These are phyloP conservation scores for Eupithecia exiguata DNA, from an alignment of 2,888 invertebrate genomes.

Conservation along the genomic window DNA sequence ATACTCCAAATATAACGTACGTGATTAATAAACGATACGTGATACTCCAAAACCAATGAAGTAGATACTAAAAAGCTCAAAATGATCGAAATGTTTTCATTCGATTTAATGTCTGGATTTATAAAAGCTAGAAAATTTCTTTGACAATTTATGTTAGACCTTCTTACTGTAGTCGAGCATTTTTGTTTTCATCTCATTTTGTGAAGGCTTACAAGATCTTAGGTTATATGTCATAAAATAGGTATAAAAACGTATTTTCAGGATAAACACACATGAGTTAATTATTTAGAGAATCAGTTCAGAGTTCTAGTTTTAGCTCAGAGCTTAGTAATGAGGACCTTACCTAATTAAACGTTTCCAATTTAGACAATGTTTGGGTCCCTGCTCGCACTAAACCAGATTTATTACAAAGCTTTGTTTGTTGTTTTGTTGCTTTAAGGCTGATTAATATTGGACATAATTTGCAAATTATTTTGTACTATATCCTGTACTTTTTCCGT, in stretches of 20 bases:
- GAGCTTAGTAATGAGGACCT: not conserved
- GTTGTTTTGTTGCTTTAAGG: not conserved
- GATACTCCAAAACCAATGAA: not conserved
- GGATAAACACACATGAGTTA: not conserved
- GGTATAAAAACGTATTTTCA: not conserved
- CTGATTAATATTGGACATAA: not conserved
- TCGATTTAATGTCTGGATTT: not conserved
- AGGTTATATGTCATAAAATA: not conserved
- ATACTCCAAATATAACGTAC: no score
- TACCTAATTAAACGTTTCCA: not conserved
- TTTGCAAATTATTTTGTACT: not conserved
- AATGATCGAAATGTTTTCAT: not conserved
- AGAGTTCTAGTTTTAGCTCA: not conserved
- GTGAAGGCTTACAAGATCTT: not conserved
- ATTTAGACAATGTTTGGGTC: constrained; percentile 7
- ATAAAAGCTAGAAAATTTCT: not conserved
- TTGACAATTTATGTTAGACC: not conserved
- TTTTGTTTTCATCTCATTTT: not conserved
- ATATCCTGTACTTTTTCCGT: not conserved
- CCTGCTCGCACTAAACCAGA: not conserved
- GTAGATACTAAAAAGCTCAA: not conserved
- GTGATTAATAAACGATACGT: no score
- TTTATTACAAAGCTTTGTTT: not conserved
- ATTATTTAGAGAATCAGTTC: not conserved
- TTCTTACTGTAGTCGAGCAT: not conserved